These are phyloP conservation scores for Asobara japonica DNA, from an alignment of 1,140 invertebrate genomes.

Conservation along the genomic window DNA sequence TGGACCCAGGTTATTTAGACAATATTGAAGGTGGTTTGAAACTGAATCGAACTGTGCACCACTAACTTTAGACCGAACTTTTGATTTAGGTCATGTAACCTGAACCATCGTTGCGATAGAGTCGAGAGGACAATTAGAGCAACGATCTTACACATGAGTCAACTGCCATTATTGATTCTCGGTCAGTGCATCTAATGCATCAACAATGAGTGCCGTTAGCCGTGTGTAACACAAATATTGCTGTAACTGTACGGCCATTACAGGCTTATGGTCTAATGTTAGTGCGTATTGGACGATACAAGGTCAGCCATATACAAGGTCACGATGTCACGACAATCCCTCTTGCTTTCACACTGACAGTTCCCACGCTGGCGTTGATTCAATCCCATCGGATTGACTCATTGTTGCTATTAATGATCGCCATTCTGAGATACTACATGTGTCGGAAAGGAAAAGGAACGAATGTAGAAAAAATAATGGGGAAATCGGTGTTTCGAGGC, in stretches of 20 bases:
- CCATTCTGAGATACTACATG: neutral
- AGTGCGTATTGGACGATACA: neutral
- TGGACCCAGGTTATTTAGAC: too few relatives aligned
- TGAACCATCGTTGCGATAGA: neutral
- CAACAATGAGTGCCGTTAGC: neutral
- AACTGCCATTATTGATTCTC: slow-evolving; percentile 1
- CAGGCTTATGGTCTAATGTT: neutral
- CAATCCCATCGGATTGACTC: slow-evolving; percentile 11
- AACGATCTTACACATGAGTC: neutral
- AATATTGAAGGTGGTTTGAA: too few relatives aligned
- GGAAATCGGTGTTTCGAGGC: neutral
- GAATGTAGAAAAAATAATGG: neutral
- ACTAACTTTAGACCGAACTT: too few relatives aligned
- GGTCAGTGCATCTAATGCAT: slow-evolving; percentile 4
- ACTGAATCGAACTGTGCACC: too few relatives aligned
- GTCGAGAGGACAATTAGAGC: neutral
- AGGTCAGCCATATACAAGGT: neutral
- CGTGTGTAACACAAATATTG: neutral
- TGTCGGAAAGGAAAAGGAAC: neutral
- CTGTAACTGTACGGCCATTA: neutral
- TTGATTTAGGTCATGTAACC: neutral
- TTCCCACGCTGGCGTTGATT: neutral
- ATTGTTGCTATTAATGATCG: slow-evolving; percentile 4
- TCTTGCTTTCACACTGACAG: neutral
- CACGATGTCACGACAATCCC: neutral